Percentiles rank a stretch among this genome's conserved stretches.
These are phyloP conservation scores for Andricus grossulariae DNA, from an alignment of 1,140 invertebrate species.

Conservation along the genomic window DNA sequence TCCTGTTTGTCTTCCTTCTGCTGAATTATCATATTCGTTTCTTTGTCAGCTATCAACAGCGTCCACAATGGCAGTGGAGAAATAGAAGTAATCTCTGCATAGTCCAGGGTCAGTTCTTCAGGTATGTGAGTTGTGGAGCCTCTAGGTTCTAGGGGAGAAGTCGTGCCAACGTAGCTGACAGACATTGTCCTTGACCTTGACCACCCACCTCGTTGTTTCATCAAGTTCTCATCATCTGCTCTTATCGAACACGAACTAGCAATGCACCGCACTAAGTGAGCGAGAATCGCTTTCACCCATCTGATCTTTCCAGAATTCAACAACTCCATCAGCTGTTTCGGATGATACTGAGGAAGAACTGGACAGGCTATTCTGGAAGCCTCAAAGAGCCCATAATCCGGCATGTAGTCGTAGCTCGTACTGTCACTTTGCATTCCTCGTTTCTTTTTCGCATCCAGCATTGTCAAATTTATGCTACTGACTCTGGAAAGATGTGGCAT, in stretches of 20 bases:
- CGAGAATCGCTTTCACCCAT: constrained; percentile 98
- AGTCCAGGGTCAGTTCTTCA: constrained; percentile 93
- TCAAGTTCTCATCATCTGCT: constrained; percentile 80
- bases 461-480: constrained; percentile 88
- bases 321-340: constrained; percentile 98
- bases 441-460: constrained; percentile 84
- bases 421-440: constrained; percentile 78
- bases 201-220: constrained; percentile 80
- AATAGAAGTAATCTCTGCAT: constrained; percentile 96
- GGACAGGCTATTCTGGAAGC: constrained; percentile 97
- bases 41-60: constrained; percentile 94
- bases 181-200: constrained; percentile 91
- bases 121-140: constrained; percentile 81
- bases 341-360: constrained; percentile 99
- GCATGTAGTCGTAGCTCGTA: constrained; percentile 84
- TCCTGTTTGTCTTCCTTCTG: constrained; percentile 79
- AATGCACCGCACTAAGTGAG: constrained; percentile 93
- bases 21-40: constrained; percentile 75
- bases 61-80: constrained; percentile 97
- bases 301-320: constrained; percentile 98
- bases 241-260: constrained; percentile 79
- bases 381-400: constrained; percentile 96
- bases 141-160: constrained; percentile 77
- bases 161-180: constrained; percentile 85
- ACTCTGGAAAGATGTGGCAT: constrained; percentile 88